A percentile compares a stretch with the other conserved stretches of the same genome.
Evolutionary conservation across 2,113 vertebrate genomes (phyloP).

Genomic region (Oriolus oriolus): DNA sequence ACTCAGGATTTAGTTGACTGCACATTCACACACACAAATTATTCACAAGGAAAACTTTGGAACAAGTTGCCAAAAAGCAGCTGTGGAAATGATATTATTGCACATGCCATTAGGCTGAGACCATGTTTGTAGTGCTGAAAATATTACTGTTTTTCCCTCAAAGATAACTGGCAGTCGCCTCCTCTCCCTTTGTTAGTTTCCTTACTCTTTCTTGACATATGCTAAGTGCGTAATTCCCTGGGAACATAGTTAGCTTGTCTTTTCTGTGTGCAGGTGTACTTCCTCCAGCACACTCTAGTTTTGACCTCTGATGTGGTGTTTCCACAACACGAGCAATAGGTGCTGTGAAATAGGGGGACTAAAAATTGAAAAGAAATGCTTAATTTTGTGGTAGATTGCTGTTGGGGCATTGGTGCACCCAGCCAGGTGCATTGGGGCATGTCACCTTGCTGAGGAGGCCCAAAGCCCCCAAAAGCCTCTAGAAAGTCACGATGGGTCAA

Average conservation of each 20-base stretch:
- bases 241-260: not conserved
- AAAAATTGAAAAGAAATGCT: not conserved
- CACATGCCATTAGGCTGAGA: not conserved
- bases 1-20: not conserved
- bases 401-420: rapidly evolving
- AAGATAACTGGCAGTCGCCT: not conserved
- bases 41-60: not conserved
- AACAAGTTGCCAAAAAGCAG: not conserved
- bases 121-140: not conserved
- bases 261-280: rapidly evolving
- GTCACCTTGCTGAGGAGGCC: not conserved
- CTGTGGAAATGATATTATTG: not conserved
- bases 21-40: not conserved
- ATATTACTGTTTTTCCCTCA: not conserved
- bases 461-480: not conserved
- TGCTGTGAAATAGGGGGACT: rapidly evolving
- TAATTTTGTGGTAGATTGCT: not conserved
- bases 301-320: rapidly evolving
- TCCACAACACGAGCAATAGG: rapidly evolving
- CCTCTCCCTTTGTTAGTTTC: not conserved
- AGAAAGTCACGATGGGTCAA: rapidly evolving
- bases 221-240: rapidly evolving
- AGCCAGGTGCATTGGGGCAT: rapidly evolving
- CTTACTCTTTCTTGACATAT: not conserved
- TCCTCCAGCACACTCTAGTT: not conserved